Evolutionary conservation across 2,888 invertebrate genomes (phyloP).

Genomic region (Epinotia nisella): DNA sequence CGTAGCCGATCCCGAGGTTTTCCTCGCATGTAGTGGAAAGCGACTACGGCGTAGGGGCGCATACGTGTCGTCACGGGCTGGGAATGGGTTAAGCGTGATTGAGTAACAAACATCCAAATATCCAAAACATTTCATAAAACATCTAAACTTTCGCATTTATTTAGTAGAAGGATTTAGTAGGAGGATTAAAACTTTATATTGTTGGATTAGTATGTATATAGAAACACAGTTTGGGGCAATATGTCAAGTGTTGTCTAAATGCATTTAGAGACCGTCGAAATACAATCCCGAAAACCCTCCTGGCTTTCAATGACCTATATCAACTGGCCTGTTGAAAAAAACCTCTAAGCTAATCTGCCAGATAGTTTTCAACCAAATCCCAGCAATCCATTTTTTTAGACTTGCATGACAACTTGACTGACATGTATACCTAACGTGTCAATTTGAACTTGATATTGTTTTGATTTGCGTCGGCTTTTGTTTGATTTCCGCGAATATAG

Average conservation of each 20-base stretch:
- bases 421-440: constrained; percentile 4
- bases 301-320: neutral
- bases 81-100: too few species aligned
- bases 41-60: too few species aligned
- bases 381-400: neutral
- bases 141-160: too few species aligned
- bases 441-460: constrained; percentile 5
- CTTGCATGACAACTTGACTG: constrained; percentile 4
- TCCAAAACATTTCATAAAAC: too few species aligned
- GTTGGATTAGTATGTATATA: neutral
- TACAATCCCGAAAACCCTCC: neutral
- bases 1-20: too few species aligned
- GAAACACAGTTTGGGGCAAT: too few species aligned
- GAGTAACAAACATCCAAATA: too few species aligned
- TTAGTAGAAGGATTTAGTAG: too few species aligned
- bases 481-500: constrained; percentile 1
- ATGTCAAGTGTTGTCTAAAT: neutral
- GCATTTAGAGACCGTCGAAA: neutral
- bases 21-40: too few species aligned
- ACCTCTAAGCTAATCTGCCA: neutral
- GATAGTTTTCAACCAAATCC: neutral
- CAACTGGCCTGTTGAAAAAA: neutral
- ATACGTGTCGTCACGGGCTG: too few species aligned
- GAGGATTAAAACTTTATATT: neutral
- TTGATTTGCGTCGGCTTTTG: constrained; percentile 10